Percentiles rank a stretch among this genome's conserved stretches.
Evolutionary conservation across 1,140 invertebrate species (phyloP).

Genomic region (Macrocentrus cingulum): DNA sequence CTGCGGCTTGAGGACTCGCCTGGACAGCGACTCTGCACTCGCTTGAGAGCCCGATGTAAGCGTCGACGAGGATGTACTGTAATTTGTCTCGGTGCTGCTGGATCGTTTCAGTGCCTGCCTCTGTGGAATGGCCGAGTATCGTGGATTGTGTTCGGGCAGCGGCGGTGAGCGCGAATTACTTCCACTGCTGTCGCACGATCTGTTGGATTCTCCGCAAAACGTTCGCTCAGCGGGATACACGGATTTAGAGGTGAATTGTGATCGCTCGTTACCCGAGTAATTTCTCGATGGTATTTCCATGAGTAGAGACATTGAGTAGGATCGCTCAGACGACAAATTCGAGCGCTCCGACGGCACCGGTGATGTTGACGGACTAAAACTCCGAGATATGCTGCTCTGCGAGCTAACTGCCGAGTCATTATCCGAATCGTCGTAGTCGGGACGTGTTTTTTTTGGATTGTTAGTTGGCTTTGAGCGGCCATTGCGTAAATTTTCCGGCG

Average conservation of each 20-base stretch:
- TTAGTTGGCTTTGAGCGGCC: conserved; percentile 23
- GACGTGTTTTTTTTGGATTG: conserved; percentile 42
- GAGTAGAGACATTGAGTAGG: conserved; percentile 39
- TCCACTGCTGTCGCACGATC: conserved; percentile 52
- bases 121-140: conserved; percentile 61
- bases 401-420: conserved; percentile 83
- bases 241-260: conserved; percentile 13
- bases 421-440: conserved; percentile 71
- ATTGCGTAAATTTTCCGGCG: conserved; percentile 38
- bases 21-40: conserved; percentile 53
- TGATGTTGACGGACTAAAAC: conserved; percentile 66
- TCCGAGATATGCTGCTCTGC: conserved; percentile 69
- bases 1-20: conserved; percentile 72
- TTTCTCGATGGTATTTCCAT: conserved; percentile 34
- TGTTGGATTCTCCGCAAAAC: conserved; percentile 50
- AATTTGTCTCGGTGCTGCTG: conserved; percentile 47
- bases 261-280: conserved; percentile 21
- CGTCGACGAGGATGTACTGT: conserved; percentile 61
- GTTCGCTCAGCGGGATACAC: conserved; percentile 51
- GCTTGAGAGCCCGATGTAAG: conserved; percentile 70
- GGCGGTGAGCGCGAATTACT: conserved; percentile 49
- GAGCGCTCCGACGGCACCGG: conserved; percentile 54
- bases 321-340: conserved; percentile 46
- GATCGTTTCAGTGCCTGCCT: conserved; percentile 46
- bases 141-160: conserved; percentile 64